These are phyloP conservation scores for Malthinus flaveolus DNA, from an alignment of 2,888 invertebrate species.

Conservation along the genomic window DNA sequence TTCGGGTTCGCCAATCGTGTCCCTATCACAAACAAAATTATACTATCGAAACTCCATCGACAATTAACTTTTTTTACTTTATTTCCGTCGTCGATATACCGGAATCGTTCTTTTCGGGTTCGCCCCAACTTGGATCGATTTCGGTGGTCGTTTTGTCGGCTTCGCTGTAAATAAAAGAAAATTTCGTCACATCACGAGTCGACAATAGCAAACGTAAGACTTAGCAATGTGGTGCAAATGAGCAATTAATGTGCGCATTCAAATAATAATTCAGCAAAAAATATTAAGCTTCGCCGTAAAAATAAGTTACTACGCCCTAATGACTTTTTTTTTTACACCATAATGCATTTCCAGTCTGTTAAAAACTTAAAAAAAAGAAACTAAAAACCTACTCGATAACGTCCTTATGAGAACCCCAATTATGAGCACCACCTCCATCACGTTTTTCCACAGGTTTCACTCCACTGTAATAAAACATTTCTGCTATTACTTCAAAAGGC, in stretches of 20 bases:
- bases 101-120: slow-evolving; percentile 57
- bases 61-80: slow-evolving; percentile 40
- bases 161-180: slow-evolving; percentile 44
- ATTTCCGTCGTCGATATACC: slow-evolving; percentile 40
- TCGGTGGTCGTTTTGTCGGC: slow-evolving; percentile 46
- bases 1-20: slow-evolving; percentile 42
- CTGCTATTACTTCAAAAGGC: slow-evolving; percentile 35
- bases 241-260: not conserved
- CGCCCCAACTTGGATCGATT: slow-evolving; percentile 50
- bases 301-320: not conserved
- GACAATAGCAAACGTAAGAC: slow-evolving; percentile 7
- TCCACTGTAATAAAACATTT: slow-evolving; percentile 62
- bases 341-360: slow-evolving; percentile 19
- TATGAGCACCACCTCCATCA: slow-evolving; percentile 92
- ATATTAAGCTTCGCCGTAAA: not conserved
- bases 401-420: slow-evolving; percentile 94
- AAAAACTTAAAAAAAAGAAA: slow-evolving; percentile 15
- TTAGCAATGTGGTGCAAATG: slow-evolving; percentile 23
- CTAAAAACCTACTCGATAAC: slow-evolving; percentile 72
- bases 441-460: slow-evolving; percentile 93
- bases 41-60: not conserved
- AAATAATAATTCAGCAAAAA: not conserved
- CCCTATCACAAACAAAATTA: slow-evolving; percentile 38
- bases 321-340: slow-evolving; percentile 19
- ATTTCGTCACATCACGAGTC: not conserved